Evolutionary conservation across 2,888 invertebrate species (phyloP), one percentile per base, ranked within the genome.

Genomic region (Elmis aenea): DNA sequence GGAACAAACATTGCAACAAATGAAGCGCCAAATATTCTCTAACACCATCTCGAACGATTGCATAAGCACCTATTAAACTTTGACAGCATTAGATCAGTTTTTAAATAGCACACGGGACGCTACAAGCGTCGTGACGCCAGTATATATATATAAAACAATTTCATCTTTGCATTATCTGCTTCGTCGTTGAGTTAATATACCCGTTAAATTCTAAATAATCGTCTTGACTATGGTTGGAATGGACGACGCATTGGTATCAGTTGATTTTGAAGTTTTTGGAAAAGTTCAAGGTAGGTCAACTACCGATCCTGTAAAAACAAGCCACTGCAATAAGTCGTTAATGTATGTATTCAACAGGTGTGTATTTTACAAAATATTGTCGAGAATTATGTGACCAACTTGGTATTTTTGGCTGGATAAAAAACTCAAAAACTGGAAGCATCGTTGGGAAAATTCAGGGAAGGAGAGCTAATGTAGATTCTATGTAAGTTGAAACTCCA

Each of bases 381-480:
- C 81, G 86, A 52, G 88, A 90, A 60, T 70, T 83, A 46, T 85
- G 86, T 31, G 76, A 76, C 33, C 75, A 81, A 57, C 70, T 86
- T 16, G 81, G 81, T 11, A 72, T 93, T 18, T 79, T 78, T 13
- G 94, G 95, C 5, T 95, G 93, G 93, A 86, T 94, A 50, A 91
- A 90, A 70, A 93, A 94, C 67, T 85, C 87, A 24, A 85, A 82
- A 64, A 78, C 77, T 41, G 91, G 91, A 11, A 90, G 93, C 8
- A 88, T 95, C 33, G 77, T 85, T 4, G 95, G 95, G 30, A 87
- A 88, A 67, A 76, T 94, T 62, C 91, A 94, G 67, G 94, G 93
- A 79, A 52, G 72, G 93, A 31, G 86, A 90, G 58, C 81, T 84
- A 62, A 86, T 93, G 93, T 92, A 69, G 78, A 84, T 74, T 52